phyloP scores from a whole-genome alignment of 2,113 vertebrate species.

The Poeciliopsis turrubarensis region DNA sequence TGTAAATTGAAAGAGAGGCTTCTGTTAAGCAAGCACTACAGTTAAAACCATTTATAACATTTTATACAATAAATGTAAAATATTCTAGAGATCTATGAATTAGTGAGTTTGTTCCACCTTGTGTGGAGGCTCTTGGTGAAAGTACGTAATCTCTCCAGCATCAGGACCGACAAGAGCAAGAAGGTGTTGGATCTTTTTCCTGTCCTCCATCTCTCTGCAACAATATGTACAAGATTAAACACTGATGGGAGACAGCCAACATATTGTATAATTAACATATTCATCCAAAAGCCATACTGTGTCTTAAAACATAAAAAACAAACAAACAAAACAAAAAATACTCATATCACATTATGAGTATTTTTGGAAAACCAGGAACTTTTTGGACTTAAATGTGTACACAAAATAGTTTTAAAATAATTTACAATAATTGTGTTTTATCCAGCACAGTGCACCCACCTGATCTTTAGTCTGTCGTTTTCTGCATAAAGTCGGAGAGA shows the following conservation, averaged over 20 bases:
- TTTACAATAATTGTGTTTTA: not conserved
- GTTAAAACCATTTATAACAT: not conserved
- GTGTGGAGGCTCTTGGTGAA: constrained; percentile 90
- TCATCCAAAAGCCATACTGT: not conserved
- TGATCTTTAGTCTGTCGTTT: constrained; percentile 95
- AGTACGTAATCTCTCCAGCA: constrained; percentile 90
- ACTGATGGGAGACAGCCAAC: not conserved
- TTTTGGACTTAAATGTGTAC: too few species aligned
- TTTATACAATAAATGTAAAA: not conserved
- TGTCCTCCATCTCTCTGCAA: constrained; percentile 91
- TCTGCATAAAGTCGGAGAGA: constrained; percentile 92
- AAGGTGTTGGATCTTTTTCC: constrained; percentile 94
- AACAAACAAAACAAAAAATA: not conserved
- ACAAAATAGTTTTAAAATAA: too few species aligned
- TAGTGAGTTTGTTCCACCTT: constrained; percentile 74
- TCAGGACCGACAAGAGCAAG: constrained; percentile 87
- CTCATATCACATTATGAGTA: not conserved
- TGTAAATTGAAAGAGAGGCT: not conserved
- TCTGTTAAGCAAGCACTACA: not conserved
- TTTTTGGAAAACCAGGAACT: too few species aligned
- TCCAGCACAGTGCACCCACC: constrained; percentile 71
- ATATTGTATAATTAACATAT: not conserved
- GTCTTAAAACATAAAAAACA: not conserved
- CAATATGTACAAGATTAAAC: constrained; percentile 12
- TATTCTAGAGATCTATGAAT: not conserved